These are phyloP conservation scores for Nettapus auritus DNA, from an alignment of 2,113 vertebrate genomes.

Conservation along the genomic window DNA sequence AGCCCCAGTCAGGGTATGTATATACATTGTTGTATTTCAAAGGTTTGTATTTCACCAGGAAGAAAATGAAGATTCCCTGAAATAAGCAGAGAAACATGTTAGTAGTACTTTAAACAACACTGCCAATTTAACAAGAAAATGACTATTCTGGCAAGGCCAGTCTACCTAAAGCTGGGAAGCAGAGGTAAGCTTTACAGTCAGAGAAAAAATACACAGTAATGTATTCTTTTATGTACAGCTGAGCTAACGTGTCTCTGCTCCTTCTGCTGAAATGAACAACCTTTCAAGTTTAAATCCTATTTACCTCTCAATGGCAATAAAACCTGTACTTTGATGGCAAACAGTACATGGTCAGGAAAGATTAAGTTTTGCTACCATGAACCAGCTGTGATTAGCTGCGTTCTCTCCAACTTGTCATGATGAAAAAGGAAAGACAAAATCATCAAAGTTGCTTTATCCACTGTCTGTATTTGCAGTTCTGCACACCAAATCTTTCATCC, in stretches of 20 bases:
- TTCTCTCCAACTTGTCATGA: not conserved
- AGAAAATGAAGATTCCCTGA: slow-evolving; percentile 97
- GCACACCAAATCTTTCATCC: not conserved
- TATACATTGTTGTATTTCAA: slow-evolving; percentile 98
- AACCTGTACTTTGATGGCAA: slow-evolving; percentile 18
- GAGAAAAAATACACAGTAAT: not conserved
- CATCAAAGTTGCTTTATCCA: not conserved
- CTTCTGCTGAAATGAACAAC: not conserved
- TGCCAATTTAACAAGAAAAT: not conserved
- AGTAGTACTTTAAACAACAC: not conserved
- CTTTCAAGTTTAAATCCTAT: slow-evolving; percentile 49
- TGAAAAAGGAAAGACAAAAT: not conserved
- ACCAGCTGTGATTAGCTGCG: not conserved
- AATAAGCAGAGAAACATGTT: slow-evolving; percentile 2
- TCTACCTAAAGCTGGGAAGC: not conserved
- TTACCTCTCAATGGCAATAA: not conserved
- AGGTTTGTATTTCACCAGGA: slow-evolving; percentile 97
- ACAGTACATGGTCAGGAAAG: slow-evolving; percentile 15
- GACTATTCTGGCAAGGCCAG: not conserved
- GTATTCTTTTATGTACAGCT: not conserved
- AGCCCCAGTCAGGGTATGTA: slow-evolving; percentile 96
- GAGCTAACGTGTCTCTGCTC: not conserved
- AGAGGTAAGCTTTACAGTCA: not conserved
- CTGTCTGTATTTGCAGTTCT: not conserved
- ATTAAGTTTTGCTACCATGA: not conserved